phyloP scores from a whole-genome alignment of 2,113 vertebrate species.

The Colistium nudipinnis region DNA sequence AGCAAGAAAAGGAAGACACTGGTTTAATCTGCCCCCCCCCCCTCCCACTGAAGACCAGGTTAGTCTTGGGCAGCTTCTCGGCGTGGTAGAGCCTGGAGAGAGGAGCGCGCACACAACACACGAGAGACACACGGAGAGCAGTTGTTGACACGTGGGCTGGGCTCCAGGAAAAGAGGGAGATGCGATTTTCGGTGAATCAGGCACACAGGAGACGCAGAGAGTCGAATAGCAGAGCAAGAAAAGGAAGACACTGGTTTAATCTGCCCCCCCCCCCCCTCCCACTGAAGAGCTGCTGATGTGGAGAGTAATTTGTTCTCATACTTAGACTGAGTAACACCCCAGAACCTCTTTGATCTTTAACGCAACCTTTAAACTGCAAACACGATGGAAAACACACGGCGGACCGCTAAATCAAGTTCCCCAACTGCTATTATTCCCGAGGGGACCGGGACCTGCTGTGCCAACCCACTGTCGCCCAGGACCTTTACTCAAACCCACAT shows the following conservation, averaged over 20 bases:
- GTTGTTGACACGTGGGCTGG: constrained; percentile 47
- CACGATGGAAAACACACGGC: constrained; percentile 31
- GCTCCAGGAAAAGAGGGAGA: constrained; percentile 54
- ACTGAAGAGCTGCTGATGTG: constrained; percentile 36
- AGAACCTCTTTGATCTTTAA: constrained; percentile 3
- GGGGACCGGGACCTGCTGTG: constrained; percentile 40
- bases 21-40: no score
- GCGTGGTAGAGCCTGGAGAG: constrained; percentile 89
- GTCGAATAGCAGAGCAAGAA: constrained; percentile 28
- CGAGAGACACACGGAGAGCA: constrained; percentile 33
- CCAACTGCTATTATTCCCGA: constrained; percentile 15
- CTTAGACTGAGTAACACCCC: neutral
- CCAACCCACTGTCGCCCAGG: constrained; percentile 37
- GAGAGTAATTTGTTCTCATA: neutral
- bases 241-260: constrained; percentile 3
- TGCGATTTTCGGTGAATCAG: constrained; percentile 34
- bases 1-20: constrained; percentile 7
- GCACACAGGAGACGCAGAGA: constrained; percentile 32
- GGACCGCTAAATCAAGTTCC: constrained; percentile 2
- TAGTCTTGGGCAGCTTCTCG: constrained; percentile 93
- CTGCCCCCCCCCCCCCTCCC: no score
- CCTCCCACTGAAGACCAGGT: constrained; percentile 94
- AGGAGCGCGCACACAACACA: constrained; percentile 30
- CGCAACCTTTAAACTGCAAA: neutral
- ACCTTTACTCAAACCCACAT: constrained; percentile 52